phyloP scores from a whole-genome alignment of 2,113 vertebrate species.

The Noturus placidus region DNA sequence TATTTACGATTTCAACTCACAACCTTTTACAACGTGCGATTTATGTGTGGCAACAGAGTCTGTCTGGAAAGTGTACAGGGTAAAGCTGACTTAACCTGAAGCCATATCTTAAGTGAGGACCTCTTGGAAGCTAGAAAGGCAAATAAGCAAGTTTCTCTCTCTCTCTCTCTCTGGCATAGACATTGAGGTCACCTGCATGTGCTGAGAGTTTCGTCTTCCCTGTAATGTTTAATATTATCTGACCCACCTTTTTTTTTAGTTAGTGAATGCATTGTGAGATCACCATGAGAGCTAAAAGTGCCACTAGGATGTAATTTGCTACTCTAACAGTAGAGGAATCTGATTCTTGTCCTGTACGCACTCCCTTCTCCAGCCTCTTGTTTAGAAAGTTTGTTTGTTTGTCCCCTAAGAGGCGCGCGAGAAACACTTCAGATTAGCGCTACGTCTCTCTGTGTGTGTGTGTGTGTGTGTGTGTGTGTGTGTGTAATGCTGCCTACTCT shows the following conservation, averaged over 20 bases:
- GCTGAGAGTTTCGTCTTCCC: neutral
- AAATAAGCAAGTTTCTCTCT: neutral
- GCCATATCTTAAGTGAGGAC: no score
- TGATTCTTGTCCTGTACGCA: neutral
- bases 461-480: constrained; percentile 24
- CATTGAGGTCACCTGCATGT: constrained; percentile 5
- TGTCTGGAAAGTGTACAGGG: no score
- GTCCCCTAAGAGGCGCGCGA: constrained; percentile 44
- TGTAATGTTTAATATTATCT: neutral
- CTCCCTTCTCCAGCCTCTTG: neutral
- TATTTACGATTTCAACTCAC: no score
- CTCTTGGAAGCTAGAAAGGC: no score
- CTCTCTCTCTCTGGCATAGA: neutral
- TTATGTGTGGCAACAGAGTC: no score
- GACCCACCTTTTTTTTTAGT: neutral
- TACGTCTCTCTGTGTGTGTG: constrained; percentile 18
- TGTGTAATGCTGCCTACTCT: constrained; percentile 25
- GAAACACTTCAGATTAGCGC: constrained; percentile 40
- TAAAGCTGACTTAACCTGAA: no score
- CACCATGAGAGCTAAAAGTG: neutral
- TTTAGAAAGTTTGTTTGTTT: constrained; percentile 10
- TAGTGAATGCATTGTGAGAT: neutral
- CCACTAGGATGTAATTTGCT: neutral
- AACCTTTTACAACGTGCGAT: no score
- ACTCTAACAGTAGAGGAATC: no score